Evolutionary conservation across 2,113 vertebrate species (phyloP).

Genomic region (Himantopus leucocephalus): DNA sequence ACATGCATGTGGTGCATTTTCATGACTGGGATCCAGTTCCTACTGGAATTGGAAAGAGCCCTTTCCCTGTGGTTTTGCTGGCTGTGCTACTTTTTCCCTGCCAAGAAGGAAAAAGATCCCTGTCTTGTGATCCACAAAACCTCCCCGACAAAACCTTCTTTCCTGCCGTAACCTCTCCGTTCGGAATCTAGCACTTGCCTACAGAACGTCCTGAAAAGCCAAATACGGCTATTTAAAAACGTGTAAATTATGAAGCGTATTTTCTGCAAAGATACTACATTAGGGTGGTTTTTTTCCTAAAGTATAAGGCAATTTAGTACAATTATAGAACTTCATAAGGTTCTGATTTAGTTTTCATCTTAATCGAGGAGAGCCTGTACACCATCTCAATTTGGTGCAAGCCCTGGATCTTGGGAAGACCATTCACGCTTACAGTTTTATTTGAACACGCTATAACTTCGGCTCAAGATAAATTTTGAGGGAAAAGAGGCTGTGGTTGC

Average conservation of each 20-base stretch:
- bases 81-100: background rate
- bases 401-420: background rate
- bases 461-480: background rate
- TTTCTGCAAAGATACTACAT: background rate
- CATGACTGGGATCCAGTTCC: background rate
- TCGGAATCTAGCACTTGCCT: background rate
- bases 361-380: background rate
- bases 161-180: background rate
- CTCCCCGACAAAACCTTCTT: background rate
- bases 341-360: background rate
- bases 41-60: background rate
- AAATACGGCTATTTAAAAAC: background rate
- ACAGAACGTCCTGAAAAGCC: background rate
- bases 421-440: background rate
- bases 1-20: background rate
- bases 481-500: background rate
- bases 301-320: background rate
- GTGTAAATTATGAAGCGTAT: background rate
- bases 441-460: fast-evolving
- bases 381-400: background rate
- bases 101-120: background rate
- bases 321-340: background rate
- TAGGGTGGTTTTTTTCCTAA: background rate
- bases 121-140: background rate
- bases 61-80: background rate